phyloP scores from a whole-genome alignment of 1,140 invertebrate genomes.

The Zaprionus vittiger region DNA sequence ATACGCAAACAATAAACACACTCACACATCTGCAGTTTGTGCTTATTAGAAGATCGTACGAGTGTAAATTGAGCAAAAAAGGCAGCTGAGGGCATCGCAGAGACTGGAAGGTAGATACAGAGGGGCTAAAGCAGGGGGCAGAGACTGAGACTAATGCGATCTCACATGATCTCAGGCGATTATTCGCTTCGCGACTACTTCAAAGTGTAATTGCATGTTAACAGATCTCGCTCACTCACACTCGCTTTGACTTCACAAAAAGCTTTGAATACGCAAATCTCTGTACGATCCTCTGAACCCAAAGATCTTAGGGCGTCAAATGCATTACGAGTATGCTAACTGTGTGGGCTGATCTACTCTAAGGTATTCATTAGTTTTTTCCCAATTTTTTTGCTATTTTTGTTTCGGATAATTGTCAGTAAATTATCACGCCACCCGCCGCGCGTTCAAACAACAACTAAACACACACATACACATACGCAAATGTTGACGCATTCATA shows the following conservation, averaged over 20 bases:
- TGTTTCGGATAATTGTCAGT: constrained; percentile 1
- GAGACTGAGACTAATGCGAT: constrained; percentile 31
- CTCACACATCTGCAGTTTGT: constrained; percentile 18
- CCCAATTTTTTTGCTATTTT: too few species aligned
- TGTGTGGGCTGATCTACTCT: constrained; percentile 1
- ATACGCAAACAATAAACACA: constrained; percentile 43
- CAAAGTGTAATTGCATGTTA: constrained; percentile 39
- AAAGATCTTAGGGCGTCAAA: constrained; percentile 5
- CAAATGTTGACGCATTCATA: neutral
- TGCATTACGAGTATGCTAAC: constrained; percentile 26
- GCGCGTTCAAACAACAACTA: constrained; percentile 18
- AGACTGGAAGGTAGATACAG: too few species aligned
- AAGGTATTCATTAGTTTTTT: neutral
- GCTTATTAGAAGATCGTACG: constrained; percentile 73
- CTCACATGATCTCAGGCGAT: constrained; percentile 16
- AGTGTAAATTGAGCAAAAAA: constrained; percentile 64
- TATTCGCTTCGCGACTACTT: constrained; percentile 5
- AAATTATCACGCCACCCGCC: constrained; percentile 44
- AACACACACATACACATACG: neutral
- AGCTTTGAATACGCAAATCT: constrained; percentile 2
- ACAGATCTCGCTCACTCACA: constrained; percentile 8
- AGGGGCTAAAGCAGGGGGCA: neutral
- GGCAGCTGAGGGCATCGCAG: constrained; percentile 28
- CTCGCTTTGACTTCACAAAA: neutral
- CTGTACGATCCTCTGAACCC: neutral